Evolutionary conservation across 1,140 invertebrate genomes (phyloP).

Genomic region (Nomia melanderi): DNA sequence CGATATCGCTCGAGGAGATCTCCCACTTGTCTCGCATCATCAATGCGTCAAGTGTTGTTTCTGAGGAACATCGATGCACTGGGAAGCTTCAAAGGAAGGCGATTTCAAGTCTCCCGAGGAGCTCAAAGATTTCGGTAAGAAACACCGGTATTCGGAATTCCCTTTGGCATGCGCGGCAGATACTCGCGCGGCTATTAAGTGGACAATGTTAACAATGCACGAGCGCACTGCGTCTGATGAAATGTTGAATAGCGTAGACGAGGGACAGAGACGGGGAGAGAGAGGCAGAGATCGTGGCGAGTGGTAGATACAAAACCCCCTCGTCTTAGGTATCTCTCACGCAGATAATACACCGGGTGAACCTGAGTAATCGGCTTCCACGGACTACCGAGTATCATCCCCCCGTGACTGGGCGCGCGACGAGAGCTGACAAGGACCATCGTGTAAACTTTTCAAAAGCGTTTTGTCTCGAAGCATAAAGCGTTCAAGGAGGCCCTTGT

Average conservation of each 20-base stretch:
- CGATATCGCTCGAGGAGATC: too few relatives aligned
- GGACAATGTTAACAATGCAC: constrained; percentile 57
- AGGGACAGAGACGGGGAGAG: too few relatives aligned
- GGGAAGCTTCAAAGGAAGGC: too few relatives aligned
- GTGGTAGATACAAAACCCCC: constrained; percentile 39
- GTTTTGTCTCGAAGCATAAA: constrained; percentile 51
- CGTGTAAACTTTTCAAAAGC: constrained; percentile 52
- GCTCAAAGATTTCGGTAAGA: too few relatives aligned
- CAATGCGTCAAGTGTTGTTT: too few relatives aligned
- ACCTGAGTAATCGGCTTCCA: constrained; percentile 50
- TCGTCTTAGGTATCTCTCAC: constrained; percentile 33
- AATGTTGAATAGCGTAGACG: constrained; percentile 60
- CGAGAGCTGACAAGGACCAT: constrained; percentile 39
- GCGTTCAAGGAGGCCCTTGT: constrained; percentile 33
- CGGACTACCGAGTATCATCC: constrained; percentile 34
- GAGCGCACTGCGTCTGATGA: constrained; percentile 29
- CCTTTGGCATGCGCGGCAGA: background rate
- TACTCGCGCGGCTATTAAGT: constrained; percentile 53
- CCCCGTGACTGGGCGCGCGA: constrained; percentile 26
- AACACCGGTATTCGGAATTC: constrained; percentile 40
- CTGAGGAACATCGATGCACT: too few relatives aligned
- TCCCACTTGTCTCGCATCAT: too few relatives aligned
- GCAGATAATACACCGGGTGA: constrained; percentile 47
- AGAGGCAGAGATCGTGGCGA: constrained; percentile 26
- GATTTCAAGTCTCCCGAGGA: too few relatives aligned